phyloP scores from a whole-genome alignment of 2,113 vertebrate species.

The Electrona antarctica region DNA sequence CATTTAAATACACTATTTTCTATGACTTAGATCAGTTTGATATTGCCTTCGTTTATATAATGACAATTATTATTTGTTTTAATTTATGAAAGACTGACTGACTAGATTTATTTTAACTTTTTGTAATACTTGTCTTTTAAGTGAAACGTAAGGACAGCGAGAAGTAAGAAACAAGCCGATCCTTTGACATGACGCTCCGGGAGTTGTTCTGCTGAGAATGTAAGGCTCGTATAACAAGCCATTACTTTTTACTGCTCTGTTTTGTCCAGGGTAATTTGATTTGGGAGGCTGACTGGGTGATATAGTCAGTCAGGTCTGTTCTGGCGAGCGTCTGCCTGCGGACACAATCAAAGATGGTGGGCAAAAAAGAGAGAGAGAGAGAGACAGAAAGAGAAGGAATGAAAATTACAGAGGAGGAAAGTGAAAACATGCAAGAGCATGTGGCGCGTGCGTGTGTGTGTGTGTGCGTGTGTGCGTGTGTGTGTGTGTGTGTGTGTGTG shows the following conservation, averaged over 20 bases:
- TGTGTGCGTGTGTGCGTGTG: not conserved
- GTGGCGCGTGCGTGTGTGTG: not conserved
- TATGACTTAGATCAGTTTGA: no score
- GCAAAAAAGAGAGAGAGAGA: conserved; percentile 38
- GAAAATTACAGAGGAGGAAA: conserved; percentile 5
- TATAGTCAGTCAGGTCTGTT: conserved; percentile 41
- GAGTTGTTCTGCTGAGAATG: conserved; percentile 51
- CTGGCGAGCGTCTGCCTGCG: conserved; percentile 45
- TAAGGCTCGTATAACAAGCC: conserved; percentile 65
- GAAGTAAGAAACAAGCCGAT: conserved; percentile 24
- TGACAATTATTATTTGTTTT: no score
- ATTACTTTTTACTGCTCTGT: conserved; percentile 71
- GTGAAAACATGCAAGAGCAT: not conserved
- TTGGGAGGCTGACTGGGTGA: conserved; percentile 58
- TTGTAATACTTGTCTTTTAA: no score
- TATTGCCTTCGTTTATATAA: no score
- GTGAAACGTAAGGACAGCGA: not conserved
- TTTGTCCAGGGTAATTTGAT: conserved; percentile 73
- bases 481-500: conserved; percentile 1
- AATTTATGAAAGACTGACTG: no score
- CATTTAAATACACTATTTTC: no score
- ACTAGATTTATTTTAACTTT: no score
- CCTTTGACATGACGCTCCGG: conserved; percentile 32
- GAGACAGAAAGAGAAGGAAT: conserved; percentile 9
- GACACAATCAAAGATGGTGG: conserved; percentile 25